Evolutionary conservation across 2,888 invertebrate genomes (phyloP).

Genomic region (Volucella inanis): DNA sequence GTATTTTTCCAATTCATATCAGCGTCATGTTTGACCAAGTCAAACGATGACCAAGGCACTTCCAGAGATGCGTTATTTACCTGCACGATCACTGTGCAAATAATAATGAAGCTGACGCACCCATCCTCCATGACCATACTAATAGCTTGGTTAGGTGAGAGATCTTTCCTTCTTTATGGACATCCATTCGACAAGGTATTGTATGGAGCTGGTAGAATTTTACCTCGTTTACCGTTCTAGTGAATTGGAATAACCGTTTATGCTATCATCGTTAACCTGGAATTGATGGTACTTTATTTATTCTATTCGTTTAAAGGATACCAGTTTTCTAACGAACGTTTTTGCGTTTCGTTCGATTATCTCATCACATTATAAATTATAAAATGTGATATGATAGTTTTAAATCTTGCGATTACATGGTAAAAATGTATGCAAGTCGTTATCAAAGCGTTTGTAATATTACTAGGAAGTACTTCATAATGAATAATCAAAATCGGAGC

Average conservation of each 20-base stretch:
- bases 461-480: too few species aligned
- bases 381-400: too few species aligned
- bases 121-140: conserved; percentile 41
- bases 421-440: too few species aligned
- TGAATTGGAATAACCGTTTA: conserved; percentile 43
- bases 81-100: conserved; percentile 51
- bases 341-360: not conserved
- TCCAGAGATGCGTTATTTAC: conserved; percentile 53
- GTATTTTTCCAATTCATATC: conserved; percentile 47
- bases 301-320: not conserved
- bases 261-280: conserved; percentile 26
- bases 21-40: conserved; percentile 48
- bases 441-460: too few species aligned
- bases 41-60: conserved; percentile 33
- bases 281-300: conserved; percentile 2
- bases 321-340: not conserved
- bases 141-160: conserved; percentile 42
- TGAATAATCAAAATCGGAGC: too few species aligned
- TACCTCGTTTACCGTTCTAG: conserved; percentile 43
- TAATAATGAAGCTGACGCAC: conserved; percentile 63
- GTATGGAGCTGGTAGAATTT: conserved; percentile 1
- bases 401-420: too few species aligned
- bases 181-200: not conserved
- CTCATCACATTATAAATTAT: too few species aligned
- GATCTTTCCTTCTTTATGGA: conserved; percentile 31